Evolutionary conservation across 2,797 vertebrate species (phyloP).

Genomic region (Australoheros facetus): DNA sequence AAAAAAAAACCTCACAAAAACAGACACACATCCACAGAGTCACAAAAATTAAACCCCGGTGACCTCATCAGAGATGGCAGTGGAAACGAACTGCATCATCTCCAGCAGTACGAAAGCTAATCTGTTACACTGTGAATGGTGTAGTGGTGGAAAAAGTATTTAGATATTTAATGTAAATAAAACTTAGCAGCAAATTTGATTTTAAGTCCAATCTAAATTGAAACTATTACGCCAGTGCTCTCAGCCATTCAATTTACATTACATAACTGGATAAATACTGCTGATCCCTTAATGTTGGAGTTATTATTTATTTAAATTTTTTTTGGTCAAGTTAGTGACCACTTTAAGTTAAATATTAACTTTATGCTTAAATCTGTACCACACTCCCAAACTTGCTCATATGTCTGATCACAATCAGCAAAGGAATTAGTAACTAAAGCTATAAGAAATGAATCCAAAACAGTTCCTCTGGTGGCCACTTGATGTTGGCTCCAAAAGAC

Average conservation of each 20-base stretch:
- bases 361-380: neutral
- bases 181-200: neutral
- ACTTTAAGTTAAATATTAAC: neutral
- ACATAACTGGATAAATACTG: neutral
- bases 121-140: too few relatives aligned
- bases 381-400: neutral
- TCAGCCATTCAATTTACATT: too few relatives aligned
- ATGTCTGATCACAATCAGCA: neutral
- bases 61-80: neutral
- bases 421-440: neutral
- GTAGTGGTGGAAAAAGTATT: neutral
- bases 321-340: neutral
- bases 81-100: neutral
- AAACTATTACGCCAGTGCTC: neutral
- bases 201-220: neutral
- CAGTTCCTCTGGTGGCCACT: too few relatives aligned
- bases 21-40: neutral
- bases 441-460: neutral
- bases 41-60: slow-evolving; percentile 6
- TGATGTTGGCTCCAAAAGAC: too few relatives aligned
- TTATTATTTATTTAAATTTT: neutral
- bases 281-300: neutral
- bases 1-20: slow-evolving; percentile 10
- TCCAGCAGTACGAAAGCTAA: too few relatives aligned
- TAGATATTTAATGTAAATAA: neutral